Percentiles rank a stretch among this genome's conserved stretches.
These are phyloP conservation scores for Caenorhabditis angaria DNA, from an alignment of 2,888 invertebrate species.

Conservation along the genomic window DNA sequence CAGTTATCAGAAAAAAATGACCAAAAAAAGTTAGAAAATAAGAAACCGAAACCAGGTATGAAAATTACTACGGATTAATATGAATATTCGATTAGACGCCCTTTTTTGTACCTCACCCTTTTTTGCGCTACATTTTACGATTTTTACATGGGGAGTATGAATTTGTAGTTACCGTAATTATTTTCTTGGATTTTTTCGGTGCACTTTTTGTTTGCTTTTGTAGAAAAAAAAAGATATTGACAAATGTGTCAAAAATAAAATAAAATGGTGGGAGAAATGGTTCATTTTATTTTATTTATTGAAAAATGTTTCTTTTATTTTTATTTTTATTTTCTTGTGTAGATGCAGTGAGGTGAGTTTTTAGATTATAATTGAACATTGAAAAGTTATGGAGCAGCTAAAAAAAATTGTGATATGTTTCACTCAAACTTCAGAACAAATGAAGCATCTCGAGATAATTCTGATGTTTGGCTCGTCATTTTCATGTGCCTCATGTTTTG, in stretches of 20 bases:
- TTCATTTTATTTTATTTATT: background rate
- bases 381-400: too few relatives aligned
- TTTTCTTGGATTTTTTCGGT: background rate
- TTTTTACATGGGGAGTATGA: too few relatives aligned
- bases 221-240: too few relatives aligned
- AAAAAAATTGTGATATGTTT: background rate
- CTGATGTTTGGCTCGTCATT: constrained; percentile 50
- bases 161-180: background rate
- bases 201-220: background rate
- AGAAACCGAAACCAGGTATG: too few relatives aligned
- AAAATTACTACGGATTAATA: background rate
- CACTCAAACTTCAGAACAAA: constrained; percentile 14
- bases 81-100: background rate
- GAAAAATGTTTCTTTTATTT: background rate
- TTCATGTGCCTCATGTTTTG: constrained; percentile 49
- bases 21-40: too few relatives aligned
- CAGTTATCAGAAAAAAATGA: too few relatives aligned
- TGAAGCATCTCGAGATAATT: constrained; percentile 44
- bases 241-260: constrained; percentile 4
- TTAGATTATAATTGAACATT: too few relatives aligned
- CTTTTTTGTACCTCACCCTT: background rate
- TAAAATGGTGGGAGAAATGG: background rate
- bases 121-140: background rate
- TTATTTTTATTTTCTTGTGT: background rate
- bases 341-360: background rate